Conservation (phyloP, 2,797 vertebrate species). For the Hozukius guyotensis region DNA sequence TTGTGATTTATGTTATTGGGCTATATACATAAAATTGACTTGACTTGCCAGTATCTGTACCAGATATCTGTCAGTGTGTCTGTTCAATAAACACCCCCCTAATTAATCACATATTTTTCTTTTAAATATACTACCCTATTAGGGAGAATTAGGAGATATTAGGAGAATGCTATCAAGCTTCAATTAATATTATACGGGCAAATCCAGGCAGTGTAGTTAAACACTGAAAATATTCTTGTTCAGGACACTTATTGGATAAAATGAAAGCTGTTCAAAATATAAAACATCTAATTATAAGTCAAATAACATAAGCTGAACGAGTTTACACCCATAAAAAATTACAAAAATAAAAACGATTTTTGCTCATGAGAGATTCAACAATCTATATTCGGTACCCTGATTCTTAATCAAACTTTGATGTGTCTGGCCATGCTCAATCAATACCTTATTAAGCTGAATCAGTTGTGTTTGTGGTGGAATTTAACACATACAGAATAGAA, state of each 20-base stretch:
- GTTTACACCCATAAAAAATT: background rate
- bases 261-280: background rate
- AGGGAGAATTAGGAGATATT: background rate
- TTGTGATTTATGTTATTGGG: background rate
- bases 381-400: slow-evolving; percentile 26
- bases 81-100: background rate
- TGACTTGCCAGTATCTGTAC: background rate
- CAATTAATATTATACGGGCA: background rate
- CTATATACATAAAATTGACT: background rate
- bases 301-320: background rate
- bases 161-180: background rate
- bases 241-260: background rate
- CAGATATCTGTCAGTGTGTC: background rate
- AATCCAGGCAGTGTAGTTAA: background rate
- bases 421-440: slow-evolving; percentile 20
- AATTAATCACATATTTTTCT: background rate
- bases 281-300: background rate
- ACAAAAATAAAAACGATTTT: background rate
- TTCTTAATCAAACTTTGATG: slow-evolving; percentile 16
- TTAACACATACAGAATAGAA: background rate
- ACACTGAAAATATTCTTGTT: background rate
- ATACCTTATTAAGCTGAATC: slow-evolving; percentile 38
- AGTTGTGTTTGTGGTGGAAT: slow-evolving; percentile 14
- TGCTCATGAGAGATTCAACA: slow-evolving; percentile 7
- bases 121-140: background rate